Evolutionary conservation across 2,797 vertebrate species (phyloP).

Genomic region (Urosaurus nigricauda): DNA sequence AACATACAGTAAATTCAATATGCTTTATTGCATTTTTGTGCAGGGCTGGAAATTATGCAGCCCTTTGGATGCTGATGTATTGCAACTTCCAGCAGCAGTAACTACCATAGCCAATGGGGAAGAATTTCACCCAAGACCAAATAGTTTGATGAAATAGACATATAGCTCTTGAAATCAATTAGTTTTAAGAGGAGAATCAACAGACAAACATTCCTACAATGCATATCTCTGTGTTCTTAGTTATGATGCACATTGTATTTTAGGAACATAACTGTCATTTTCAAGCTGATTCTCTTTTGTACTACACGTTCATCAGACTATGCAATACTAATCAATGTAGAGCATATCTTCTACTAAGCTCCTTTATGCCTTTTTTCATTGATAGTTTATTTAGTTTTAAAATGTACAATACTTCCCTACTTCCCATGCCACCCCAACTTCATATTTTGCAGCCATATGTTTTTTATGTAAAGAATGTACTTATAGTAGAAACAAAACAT

Average conservation of each 20-base stretch:
- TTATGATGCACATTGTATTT: not conserved
- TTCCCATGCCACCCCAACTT: no score
- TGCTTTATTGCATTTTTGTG: not conserved
- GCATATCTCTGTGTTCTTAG: not conserved
- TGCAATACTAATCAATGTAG: not conserved
- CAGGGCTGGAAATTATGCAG: no score
- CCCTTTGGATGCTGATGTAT: no score
- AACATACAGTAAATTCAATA: constrained; percentile 3
- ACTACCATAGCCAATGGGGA: no score
- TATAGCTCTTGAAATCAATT: not conserved
- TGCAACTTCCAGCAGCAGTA: no score
- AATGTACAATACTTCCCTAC: no score
- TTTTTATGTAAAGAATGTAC: no score
- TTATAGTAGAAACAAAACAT: no score
- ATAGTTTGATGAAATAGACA: constrained; percentile 9
- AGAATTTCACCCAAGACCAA: not conserved
- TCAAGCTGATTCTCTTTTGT: not conserved
- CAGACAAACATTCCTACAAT: not conserved
- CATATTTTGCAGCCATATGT: no score
- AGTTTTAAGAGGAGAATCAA: not conserved
- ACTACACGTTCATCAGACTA: not conserved
- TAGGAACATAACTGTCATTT: not conserved
- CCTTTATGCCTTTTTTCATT: no score
- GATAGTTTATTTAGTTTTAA: no score
- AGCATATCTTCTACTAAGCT: not conserved